Percentiles rank a stretch among this genome's conserved stretches.
Evolutionary conservation across 2,888 invertebrate species (phyloP).

Genomic region (Meteorus cinctellus): DNA sequence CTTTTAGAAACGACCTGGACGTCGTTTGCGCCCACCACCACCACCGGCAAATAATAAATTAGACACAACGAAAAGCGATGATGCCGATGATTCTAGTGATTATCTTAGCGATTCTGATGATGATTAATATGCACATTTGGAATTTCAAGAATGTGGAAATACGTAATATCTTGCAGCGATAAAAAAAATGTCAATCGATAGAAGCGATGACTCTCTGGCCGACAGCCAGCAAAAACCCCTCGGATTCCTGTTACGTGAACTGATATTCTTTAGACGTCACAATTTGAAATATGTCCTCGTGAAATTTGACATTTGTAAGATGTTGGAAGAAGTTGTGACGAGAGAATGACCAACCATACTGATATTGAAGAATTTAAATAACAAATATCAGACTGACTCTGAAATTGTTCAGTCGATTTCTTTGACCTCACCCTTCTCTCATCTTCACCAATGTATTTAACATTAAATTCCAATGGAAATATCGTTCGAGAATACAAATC

Average conservation of each 20-base stretch:
- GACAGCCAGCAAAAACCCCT: neutral
- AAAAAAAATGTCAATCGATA: neutral
- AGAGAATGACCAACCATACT: neutral
- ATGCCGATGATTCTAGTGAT: constrained; percentile 27
- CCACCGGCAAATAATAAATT: constrained; percentile 13
- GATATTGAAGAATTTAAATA: neutral
- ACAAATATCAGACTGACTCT: neutral
- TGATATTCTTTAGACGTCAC: neutral
- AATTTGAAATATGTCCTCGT: neutral
- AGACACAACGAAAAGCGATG: neutral
- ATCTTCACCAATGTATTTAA: neutral
- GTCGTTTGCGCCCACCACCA: constrained; percentile 35
- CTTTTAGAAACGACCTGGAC: constrained; percentile 44
- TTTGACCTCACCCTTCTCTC: neutral
- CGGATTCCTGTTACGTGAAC: neutral
- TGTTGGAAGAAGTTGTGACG: neutral
- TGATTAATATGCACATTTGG: constrained; percentile 7
- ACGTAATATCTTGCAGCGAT: neutral
- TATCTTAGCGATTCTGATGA: constrained; percentile 34
- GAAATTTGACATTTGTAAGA: neutral
- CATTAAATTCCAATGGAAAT: neutral
- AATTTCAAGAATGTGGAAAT: neutral
- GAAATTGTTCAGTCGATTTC: neutral
- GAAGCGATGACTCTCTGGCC: neutral
- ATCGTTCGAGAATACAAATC: neutral